A percentile compares a stretch with the other conserved stretches of the same genome.
phyloP scores from a whole-genome alignment of 2,113 vertebrate species.

The Rousettus leschenaultii region DNA sequence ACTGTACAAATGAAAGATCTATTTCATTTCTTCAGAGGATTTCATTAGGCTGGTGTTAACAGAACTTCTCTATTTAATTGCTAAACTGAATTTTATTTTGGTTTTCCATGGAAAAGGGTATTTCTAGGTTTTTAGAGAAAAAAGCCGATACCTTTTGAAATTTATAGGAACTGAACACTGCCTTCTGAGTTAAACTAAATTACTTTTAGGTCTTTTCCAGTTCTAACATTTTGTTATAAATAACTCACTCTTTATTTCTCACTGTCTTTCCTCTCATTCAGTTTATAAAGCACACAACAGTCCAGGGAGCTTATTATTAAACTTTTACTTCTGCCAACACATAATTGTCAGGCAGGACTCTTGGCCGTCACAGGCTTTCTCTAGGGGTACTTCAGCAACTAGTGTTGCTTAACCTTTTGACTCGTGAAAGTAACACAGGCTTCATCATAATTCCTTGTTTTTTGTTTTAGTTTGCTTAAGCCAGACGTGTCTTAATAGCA shows the following conservation, averaged over 20 bases:
- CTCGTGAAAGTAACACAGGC: neutral
- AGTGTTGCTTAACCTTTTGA: neutral
- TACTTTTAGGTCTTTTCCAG: neutral
- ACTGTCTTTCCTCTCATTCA: neutral
- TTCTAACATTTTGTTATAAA: constrained; percentile 1
- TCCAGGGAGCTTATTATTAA: neutral
- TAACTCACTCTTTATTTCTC: neutral
- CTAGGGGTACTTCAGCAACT: neutral
- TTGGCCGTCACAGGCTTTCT: neutral
- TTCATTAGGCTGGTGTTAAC: neutral
- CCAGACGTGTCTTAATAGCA: neutral
- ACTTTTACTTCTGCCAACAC: neutral
- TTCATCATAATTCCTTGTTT: neutral
- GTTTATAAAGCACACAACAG: neutral
- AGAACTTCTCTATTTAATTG: neutral
- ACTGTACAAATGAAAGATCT: neutral
- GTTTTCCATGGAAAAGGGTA: neutral
- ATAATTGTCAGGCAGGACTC: neutral
- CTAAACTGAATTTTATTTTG: constrained; percentile 40
- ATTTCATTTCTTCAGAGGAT: neutral
- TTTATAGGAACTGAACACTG: neutral
- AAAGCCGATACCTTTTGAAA: neutral
- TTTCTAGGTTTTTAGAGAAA: constrained; percentile 6
- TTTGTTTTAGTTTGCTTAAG: neutral
- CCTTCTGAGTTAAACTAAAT: neutral